These are phyloP conservation scores for Apostichopus californicus DNA, from an alignment of 35 echinoderm and acorn worm species.

Conservation along the genomic window DNA sequence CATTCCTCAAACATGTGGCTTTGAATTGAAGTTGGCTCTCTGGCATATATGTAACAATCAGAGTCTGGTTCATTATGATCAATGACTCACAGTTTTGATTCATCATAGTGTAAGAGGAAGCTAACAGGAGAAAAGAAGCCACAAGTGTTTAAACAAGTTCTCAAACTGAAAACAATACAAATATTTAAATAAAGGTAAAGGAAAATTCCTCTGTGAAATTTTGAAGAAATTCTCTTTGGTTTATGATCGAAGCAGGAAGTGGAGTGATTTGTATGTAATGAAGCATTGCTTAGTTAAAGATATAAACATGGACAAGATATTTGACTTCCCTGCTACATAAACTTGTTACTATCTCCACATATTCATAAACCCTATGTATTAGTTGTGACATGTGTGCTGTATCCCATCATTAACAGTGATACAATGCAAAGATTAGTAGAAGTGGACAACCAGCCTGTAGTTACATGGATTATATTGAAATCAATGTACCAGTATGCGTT, in stretches of 20 bases:
- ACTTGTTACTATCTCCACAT: too few relatives aligned
- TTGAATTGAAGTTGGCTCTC: not conserved
- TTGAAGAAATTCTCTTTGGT: not conserved
- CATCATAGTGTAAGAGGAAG: not conserved
- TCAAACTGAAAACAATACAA: not conserved
- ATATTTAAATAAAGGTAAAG: not conserved
- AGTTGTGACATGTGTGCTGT: too few relatives aligned
- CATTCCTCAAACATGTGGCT: not conserved
- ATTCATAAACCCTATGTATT: too few relatives aligned
- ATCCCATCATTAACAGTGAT: too few relatives aligned
- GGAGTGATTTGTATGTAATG: not conserved
- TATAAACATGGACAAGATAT: too few relatives aligned
- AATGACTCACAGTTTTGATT: constrained; percentile 1
- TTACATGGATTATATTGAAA: too few relatives aligned
- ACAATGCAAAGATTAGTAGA: too few relatives aligned
- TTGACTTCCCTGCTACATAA: too few relatives aligned
- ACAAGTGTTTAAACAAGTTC: constrained; percentile 5
- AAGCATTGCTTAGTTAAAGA: not conserved
- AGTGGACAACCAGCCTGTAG: too few relatives aligned
- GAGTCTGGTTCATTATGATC: not conserved
- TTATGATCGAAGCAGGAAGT: not conserved
- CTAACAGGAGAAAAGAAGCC: constrained; percentile 1
- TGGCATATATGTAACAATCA: not conserved
- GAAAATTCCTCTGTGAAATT: too few relatives aligned
- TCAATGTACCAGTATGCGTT: too few relatives aligned